Evolutionary conservation across 2,888 invertebrate species (phyloP).

Genomic region (Cyclophora punctaria): DNA sequence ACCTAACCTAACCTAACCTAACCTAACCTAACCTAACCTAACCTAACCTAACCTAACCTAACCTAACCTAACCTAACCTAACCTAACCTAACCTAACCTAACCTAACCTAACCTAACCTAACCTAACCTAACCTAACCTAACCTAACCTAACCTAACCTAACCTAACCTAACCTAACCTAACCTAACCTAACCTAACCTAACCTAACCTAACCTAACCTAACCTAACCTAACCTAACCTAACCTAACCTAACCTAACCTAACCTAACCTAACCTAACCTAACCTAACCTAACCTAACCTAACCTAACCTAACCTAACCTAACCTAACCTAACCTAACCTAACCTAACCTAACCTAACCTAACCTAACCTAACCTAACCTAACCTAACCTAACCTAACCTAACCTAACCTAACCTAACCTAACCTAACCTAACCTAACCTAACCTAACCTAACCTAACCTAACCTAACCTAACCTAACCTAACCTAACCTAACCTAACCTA

Average conservation of each 20-base stretch:
- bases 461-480: constrained; percentile 16
- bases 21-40: no score
- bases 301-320: constrained; percentile 16
- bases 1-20: no score
- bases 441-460: constrained; percentile 16
- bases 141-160: constrained; percentile 14
- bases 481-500: constrained; percentile 19
- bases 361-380: constrained; percentile 14
- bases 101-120: constrained; percentile 11
- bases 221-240: constrained; percentile 16
- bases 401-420: constrained; percentile 16
- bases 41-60: no score
- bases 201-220: constrained; percentile 15
- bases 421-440: constrained; percentile 16
- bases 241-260: constrained; percentile 16
- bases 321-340: constrained; percentile 16
- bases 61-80: no score
- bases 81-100: no score
- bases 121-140: constrained; percentile 14
- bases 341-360: constrained; percentile 16
- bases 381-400: constrained; percentile 16
- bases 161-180: constrained; percentile 14
- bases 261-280: constrained; percentile 15
- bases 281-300: constrained; percentile 16
- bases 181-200: constrained; percentile 14